Conservation (phyloP, 1,140 invertebrate genomes). For the Neodiprion lecontei region DNA sequence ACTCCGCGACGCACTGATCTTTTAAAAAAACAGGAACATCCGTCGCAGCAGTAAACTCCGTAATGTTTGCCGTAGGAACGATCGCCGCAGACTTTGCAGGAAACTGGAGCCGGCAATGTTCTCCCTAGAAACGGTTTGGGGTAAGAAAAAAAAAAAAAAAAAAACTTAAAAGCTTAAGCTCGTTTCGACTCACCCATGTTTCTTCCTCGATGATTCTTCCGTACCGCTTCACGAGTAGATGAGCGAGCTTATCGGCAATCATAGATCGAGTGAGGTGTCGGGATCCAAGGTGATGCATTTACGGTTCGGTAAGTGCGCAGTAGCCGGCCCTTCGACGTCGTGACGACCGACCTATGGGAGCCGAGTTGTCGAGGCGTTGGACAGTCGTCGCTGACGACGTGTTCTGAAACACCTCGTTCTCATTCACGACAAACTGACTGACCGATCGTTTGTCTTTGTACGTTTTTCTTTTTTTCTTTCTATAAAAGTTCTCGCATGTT, state of each 20-base stretch:
- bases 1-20: constrained; percentile 75
- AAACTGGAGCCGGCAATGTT: constrained; percentile 70
- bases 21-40: constrained; percentile 91
- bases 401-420: too few relatives aligned
- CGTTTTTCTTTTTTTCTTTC: too few relatives aligned
- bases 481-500: too few relatives aligned
- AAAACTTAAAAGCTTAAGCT: not conserved
- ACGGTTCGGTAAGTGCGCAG: not conserved
- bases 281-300: not conserved
- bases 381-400: not conserved
- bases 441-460: too few relatives aligned
- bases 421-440: too few relatives aligned
- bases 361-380: not conserved
- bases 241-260: not conserved
- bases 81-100: constrained; percentile 84
- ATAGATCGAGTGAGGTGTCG: not conserved
- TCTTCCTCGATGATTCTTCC: not conserved
- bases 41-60: constrained; percentile 86
- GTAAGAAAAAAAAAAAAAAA: constrained; percentile 8
- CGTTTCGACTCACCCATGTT: not conserved
- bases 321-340: too few relatives aligned
- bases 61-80: constrained; percentile 89
- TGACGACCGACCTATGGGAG: not conserved
- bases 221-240: not conserved
- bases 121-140: constrained; percentile 61